Evolutionary conservation across 2,888 invertebrate species (phyloP).

Genomic region (Acronicta alni): DNA sequence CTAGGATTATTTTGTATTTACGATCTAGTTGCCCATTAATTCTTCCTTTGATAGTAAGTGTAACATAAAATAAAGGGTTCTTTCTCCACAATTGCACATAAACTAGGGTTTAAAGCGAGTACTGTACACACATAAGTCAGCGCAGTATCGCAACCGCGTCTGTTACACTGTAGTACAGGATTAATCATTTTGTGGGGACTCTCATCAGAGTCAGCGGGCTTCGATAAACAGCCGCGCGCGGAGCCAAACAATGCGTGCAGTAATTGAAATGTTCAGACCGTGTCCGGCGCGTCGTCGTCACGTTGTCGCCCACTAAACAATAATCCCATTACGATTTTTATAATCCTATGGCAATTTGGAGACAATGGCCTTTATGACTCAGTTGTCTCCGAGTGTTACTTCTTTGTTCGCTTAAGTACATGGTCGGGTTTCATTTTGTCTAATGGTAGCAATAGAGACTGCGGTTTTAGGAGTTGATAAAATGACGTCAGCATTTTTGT

Average conservation of each 20-base stretch:
- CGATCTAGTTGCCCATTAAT: constrained; percentile 21
- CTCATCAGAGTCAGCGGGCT: constrained; percentile 56
- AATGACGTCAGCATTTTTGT: constrained; percentile 24
- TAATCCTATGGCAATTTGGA: constrained; percentile 75
- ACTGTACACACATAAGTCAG: constrained; percentile 45
- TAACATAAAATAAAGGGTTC: constrained; percentile 49
- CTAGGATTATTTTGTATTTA: constrained; percentile 40
- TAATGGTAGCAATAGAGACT: constrained; percentile 20
- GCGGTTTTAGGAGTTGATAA: constrained; percentile 29
- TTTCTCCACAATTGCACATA: constrained; percentile 47
- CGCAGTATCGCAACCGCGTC: constrained; percentile 39
- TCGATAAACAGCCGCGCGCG: constrained; percentile 51
- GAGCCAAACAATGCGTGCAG: constrained; percentile 72
- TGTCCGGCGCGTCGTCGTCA: constrained; percentile 60
- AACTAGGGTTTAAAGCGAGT: constrained; percentile 43
- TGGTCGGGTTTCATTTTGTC: constrained; percentile 36
- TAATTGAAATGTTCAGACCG: constrained; percentile 81
- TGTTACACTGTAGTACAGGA: constrained; percentile 49
- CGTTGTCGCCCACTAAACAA: constrained; percentile 73
- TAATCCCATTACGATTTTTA: constrained; percentile 82
- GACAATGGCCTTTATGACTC: constrained; percentile 79
- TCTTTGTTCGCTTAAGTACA: constrained; percentile 57
- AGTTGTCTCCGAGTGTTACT: constrained; percentile 54
- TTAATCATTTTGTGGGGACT: constrained; percentile 55
- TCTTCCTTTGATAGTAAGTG: constrained; percentile 37